Evolutionary conservation across 2,888 invertebrate species (phyloP), one percentile per base, ranked within the genome.

Genomic region (Clivina fossor): DNA sequence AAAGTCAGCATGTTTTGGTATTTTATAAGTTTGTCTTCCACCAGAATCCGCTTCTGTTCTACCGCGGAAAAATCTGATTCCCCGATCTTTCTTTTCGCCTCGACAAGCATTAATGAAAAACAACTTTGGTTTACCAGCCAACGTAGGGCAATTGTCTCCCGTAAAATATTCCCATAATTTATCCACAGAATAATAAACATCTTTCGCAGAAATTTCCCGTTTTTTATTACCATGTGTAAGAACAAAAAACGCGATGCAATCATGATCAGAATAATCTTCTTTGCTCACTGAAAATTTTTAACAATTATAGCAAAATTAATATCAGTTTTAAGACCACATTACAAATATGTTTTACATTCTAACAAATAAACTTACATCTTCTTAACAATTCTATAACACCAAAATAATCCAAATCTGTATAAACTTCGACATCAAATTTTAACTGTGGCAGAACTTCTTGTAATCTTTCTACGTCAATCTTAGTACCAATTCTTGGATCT

Each of bases 81-180:
- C 54, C 1, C 15, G 7, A 11, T 46, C 54, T 28, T 38, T 54
- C 13, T 54, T 44, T 28, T 46, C 30, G 11, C 54, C 54, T 2
- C 54, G 44, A 13, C 54, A 54, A 4, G 54, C 54, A 18, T 30
- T 54, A 55, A 80, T 74, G 58, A 80, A 76, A 65, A 80, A 80
- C 19, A 80, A 56, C 62, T 80, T 80, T 1, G 80, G 80, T 63
- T 80, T 80, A 16, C 78, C 79, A 24, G 70, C 70, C 19, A 80
- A 68, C 24, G 69, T 65, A 22, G 71, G 64, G 59, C 78, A 77
- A 16, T 62, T 67, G 60, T 78, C 73, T 5, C 64, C 66, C 28
- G 74, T 75, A 64, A 81, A 79, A 19, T 68, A 68, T 19, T 64
- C 63, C 65, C 76, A 73, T 3, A 81, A 63, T 24, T 66, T 63